phyloP scores from a whole-genome alignment of 1,140 invertebrate species.

The Platorchestia sp. region DNA sequence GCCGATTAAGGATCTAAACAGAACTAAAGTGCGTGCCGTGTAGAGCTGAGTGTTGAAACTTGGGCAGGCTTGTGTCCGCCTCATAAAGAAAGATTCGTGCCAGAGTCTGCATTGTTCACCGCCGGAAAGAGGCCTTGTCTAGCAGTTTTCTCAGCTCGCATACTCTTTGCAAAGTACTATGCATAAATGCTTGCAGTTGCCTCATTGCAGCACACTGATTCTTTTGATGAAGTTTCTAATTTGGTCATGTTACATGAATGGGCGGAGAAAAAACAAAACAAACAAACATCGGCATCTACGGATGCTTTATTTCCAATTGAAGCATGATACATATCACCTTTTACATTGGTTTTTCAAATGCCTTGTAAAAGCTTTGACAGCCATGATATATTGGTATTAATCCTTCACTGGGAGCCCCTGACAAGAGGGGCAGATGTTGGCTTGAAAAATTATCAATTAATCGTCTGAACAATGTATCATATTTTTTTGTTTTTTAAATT shows the following conservation, averaged over 20 bases:
- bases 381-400: neutral
- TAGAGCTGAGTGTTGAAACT: neutral
- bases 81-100: neutral
- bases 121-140: neutral
- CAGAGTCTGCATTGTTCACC: neutral
- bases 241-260: neutral
- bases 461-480: too few relatives aligned
- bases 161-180: neutral
- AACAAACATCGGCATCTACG: too few relatives aligned
- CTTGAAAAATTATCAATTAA: neutral
- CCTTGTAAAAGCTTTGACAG: neutral
- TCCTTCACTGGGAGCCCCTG: neutral
- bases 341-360: too few relatives aligned
- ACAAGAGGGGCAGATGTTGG: neutral
- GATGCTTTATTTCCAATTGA: too few relatives aligned
- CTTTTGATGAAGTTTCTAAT: neutral
- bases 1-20: conserved; percentile 54
- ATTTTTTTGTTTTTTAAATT: neutral
- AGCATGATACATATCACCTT: too few relatives aligned
- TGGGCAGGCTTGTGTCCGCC: neutral
- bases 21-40: conserved; percentile 21
- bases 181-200: neutral
- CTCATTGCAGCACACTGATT: neutral
- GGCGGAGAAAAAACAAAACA: too few relatives aligned
- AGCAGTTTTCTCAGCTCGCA: neutral